Percentiles rank a stretch among this genome's conserved stretches.
Evolutionary conservation across 2,113 vertebrate genomes (phyloP).

Genomic region (Saguinus midas): DNA sequence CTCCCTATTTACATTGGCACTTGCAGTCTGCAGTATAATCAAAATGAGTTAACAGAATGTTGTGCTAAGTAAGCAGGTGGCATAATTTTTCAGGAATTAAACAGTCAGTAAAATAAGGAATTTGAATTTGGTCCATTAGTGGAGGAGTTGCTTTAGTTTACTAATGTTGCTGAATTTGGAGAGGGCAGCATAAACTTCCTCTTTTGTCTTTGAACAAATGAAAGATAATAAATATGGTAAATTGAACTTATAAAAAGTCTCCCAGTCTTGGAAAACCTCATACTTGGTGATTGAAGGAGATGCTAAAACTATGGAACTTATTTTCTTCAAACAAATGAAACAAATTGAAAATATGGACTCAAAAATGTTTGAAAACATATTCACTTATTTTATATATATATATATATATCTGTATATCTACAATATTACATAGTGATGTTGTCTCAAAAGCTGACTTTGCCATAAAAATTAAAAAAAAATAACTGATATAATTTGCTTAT

Average conservation of each 20-base stretch:
- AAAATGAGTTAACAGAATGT: constrained; percentile 37
- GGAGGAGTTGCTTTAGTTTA: not conserved
- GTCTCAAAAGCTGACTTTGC: not conserved
- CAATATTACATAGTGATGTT: not conserved
- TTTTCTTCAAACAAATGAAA: not conserved
- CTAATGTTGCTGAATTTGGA: not conserved
- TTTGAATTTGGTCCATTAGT: not conserved
- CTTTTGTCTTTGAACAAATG: not conserved
- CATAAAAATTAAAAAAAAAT: not conserved
- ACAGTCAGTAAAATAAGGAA: not conserved
- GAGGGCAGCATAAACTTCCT: not conserved
- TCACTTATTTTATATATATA: not conserved
- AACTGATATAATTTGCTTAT: not conserved
- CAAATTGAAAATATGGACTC: not conserved
- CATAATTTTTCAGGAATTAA: constrained; percentile 32
- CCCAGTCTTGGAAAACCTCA: not conserved
- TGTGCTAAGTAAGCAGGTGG: constrained; percentile 15
- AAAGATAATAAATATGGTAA: not conserved
- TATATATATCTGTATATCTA: not conserved
- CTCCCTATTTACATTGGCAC: not conserved
- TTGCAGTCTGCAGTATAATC: not conserved
- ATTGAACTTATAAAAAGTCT: not conserved
- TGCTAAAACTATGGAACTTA: not conserved
- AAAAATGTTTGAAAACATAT: not conserved
- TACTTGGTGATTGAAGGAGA: not conserved